These are phyloP conservation scores for Diplodus sargus DNA, from an alignment of 2,797 vertebrate species.

Conservation along the genomic window DNA sequence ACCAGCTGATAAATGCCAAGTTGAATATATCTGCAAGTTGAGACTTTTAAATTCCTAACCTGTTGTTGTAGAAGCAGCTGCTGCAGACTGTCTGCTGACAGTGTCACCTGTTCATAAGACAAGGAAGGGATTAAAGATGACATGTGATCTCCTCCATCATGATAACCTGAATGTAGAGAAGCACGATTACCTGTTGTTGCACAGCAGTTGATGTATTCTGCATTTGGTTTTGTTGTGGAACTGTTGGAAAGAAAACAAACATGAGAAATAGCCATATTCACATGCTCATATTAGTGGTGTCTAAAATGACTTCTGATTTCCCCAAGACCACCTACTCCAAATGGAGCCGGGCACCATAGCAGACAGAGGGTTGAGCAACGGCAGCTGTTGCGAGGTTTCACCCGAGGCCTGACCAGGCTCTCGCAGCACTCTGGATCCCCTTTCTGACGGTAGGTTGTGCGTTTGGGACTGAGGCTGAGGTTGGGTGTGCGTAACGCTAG, in stretches of 20 bases:
- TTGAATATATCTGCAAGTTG: neutral
- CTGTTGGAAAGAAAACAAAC: slow-evolving; percentile 46
- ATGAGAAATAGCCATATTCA: neutral
- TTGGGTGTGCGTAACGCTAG: slow-evolving; percentile 40
- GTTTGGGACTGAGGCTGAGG: slow-evolving; percentile 32
- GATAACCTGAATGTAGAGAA: neutral
- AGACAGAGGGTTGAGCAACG: slow-evolving; percentile 13
- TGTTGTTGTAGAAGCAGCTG: slow-evolving; percentile 82
- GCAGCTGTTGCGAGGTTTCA: slow-evolving; percentile 34
- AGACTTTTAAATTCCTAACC: slow-evolving; percentile 50
- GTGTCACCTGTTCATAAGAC: slow-evolving; percentile 56
- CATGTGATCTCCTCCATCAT: neutral
- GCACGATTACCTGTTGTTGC: slow-evolving; percentile 72
- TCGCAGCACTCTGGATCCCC: slow-evolving; percentile 14
- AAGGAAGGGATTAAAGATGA: neutral
- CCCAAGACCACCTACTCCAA: slow-evolving; percentile 61
- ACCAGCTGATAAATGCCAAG: neutral
- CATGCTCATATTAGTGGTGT: neutral
- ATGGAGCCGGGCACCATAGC: slow-evolving; percentile 30
- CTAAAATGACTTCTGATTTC: slow-evolving; percentile 11
- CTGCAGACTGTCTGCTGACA: slow-evolving; percentile 74
- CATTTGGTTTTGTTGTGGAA: slow-evolving; percentile 57
- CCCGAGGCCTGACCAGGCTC: slow-evolving; percentile 23
- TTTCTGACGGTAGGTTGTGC: slow-evolving; percentile 21
- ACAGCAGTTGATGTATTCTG: slow-evolving; percentile 51